phyloP scores from a whole-genome alignment of 37 sponge, comb jelly and placozoan species.

The Geodia barretti region DNA sequence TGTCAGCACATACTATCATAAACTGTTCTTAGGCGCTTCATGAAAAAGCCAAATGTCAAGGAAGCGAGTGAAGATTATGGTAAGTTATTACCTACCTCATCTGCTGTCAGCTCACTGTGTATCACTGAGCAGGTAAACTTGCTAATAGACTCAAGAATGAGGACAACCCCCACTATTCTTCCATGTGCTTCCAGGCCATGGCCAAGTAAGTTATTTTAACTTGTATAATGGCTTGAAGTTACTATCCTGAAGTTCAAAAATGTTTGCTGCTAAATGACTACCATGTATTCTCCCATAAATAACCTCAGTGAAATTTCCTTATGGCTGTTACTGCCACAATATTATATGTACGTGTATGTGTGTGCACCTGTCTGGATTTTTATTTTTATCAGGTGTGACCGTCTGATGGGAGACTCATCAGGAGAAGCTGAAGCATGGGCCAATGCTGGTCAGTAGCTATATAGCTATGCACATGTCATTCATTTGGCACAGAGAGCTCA shows the following conservation, averaged over 20 bases:
- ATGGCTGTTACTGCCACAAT: background rate
- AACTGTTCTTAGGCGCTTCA: slow-evolving; percentile 49
- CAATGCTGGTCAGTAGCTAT: slow-evolving; percentile 42
- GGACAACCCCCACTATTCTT: slow-evolving; percentile 67
- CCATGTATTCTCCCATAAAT: background rate
- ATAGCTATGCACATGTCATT: no score
- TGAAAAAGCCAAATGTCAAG: slow-evolving; percentile 70
- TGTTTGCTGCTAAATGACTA: background rate
- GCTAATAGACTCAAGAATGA: slow-evolving; percentile 71
- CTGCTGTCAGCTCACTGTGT: background rate
- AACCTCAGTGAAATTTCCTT: background rate
- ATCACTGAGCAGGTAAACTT: slow-evolving; percentile 37
- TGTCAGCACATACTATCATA: background rate
- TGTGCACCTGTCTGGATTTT: no score
- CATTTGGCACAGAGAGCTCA: no score
- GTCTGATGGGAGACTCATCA: slow-evolving; percentile 50
- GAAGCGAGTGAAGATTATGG: slow-evolving; percentile 70
- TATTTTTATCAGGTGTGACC: slow-evolving; percentile 82
- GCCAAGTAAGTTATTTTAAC: slow-evolving; percentile 43
- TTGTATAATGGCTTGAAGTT: background rate
- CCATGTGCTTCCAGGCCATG: slow-evolving; percentile 75
- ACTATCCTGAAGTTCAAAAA: background rate
- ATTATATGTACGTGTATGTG: no score
- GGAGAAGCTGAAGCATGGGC: slow-evolving; percentile 82
- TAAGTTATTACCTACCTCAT: slow-evolving; percentile 8